A percentile compares a stretch with the other conserved stretches of the same genome.
Conservation (phyloP, 2,113 vertebrate genomes). For the Grammomys surdaster region DNA sequence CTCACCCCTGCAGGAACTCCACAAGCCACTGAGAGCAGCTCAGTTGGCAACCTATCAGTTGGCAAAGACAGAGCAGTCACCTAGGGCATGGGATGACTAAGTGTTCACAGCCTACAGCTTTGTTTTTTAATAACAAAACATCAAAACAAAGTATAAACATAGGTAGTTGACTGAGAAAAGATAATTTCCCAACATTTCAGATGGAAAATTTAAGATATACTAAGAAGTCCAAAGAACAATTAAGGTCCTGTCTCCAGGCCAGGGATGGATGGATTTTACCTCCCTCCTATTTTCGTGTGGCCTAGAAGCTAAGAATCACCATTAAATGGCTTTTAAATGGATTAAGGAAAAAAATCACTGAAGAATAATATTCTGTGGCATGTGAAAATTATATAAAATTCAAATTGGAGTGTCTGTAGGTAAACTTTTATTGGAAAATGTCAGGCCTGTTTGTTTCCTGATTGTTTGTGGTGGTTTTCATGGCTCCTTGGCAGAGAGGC, state of each 20-base stretch:
- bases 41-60: not conserved
- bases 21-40: not conserved
- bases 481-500: too few species aligned
- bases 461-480: not conserved
- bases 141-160: not conserved
- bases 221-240: not conserved
- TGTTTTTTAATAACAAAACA: not conserved
- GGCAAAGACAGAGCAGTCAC: not conserved
- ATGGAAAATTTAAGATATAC: not conserved
- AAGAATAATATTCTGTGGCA: constrained; percentile 5
- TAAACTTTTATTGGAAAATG: not conserved
- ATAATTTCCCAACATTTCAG: not conserved
- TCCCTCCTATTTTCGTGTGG: not conserved
- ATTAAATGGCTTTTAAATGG: not conserved
- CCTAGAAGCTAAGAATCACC: not conserved
- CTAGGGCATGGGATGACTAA: not conserved
- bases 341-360: not conserved
- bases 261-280: too few species aligned
- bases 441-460: not conserved
- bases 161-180: not conserved
- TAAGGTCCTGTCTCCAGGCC: not conserved
- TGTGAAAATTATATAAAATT: constrained; percentile 15
- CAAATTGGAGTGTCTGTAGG: not conserved
- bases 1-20: too few species aligned
- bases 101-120: not conserved